A percentile compares a stretch with the other conserved stretches of the same genome.
phyloP scores from a whole-genome alignment of 2,888 invertebrate genomes.

The Catonia carolina region DNA sequence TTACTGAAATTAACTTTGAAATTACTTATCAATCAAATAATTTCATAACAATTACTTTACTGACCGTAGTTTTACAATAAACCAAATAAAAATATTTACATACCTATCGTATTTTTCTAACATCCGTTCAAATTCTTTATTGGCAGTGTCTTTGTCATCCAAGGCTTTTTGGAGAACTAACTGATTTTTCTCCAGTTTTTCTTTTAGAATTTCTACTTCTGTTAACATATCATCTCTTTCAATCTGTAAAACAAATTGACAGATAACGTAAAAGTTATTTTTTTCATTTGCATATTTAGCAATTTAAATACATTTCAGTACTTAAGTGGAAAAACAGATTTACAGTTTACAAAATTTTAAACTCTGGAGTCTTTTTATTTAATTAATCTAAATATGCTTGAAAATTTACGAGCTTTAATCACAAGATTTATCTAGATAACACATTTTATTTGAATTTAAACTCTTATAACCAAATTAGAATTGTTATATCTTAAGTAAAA shows the following conservation, averaged over 20 bases:
- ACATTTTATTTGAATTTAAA: no score
- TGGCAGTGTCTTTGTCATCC: conserved; percentile 80
- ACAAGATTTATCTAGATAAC: no score
- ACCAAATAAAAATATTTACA: conserved; percentile 23
- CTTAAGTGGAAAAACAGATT: no score
- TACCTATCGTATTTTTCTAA: conserved; percentile 86
- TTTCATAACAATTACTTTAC: background rate
- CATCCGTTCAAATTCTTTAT: conserved; percentile 88
- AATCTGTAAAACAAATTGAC: conserved; percentile 53
- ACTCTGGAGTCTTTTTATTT: no score
- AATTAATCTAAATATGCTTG: no score
- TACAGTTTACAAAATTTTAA: no score
- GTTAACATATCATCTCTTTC: conserved; percentile 80
- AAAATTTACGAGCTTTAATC: no score
- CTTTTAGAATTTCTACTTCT: conserved; percentile 79
- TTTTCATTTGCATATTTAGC: background rate
- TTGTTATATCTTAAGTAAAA: no score
- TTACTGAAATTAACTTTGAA: background rate
- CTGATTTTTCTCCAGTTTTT: conserved; percentile 82
- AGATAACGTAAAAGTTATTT: no score
- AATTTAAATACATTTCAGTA: background rate
- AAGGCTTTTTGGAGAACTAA: conserved; percentile 74
- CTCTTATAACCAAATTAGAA: no score
- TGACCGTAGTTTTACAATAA: no score
- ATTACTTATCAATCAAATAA: background rate